Conservation (phyloP, 1,140 invertebrate species). For the Stegodyphus dumicola region DNA sequence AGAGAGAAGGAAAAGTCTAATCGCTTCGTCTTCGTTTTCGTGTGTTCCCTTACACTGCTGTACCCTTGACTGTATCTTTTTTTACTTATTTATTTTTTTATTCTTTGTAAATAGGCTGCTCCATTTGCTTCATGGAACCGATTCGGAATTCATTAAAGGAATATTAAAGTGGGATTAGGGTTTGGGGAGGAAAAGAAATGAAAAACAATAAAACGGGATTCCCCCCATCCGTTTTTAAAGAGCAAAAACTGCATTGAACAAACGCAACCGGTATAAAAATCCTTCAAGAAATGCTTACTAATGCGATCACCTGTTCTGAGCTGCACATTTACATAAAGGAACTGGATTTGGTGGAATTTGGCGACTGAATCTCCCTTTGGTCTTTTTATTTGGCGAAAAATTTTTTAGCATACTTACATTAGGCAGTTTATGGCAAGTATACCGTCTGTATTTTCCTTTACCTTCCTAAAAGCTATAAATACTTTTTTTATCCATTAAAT, state of each 20-base stretch:
- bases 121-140: constrained; percentile 40
- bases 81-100: constrained; percentile 13
- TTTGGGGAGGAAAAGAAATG: constrained; percentile 1
- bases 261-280: constrained; percentile 44
- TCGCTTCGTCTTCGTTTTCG: constrained; percentile 48
- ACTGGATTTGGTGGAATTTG: not conserved
- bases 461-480: too few relatives aligned
- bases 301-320: constrained; percentile 49
- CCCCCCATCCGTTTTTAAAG: constrained; percentile 11
- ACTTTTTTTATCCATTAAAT: too few relatives aligned
- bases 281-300: constrained; percentile 46
- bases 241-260: constrained; percentile 14
- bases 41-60: constrained; percentile 10
- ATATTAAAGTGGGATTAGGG: constrained; percentile 58
- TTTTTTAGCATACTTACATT: too few relatives aligned
- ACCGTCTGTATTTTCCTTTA: too few relatives aligned
- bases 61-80: not conserved
- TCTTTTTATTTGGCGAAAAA: too few relatives aligned
- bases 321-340: constrained; percentile 29
- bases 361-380: constrained; percentile 24
- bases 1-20: constrained; percentile 34
- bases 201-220: constrained; percentile 47
- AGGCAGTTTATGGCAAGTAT: too few relatives aligned
- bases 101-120: constrained; percentile 48
- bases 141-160: constrained; percentile 57